Evolutionary conservation across 1,140 invertebrate species (phyloP), one percentile per base, ranked within the genome.

Genomic region (Drosophila nigromelanica): DNA sequence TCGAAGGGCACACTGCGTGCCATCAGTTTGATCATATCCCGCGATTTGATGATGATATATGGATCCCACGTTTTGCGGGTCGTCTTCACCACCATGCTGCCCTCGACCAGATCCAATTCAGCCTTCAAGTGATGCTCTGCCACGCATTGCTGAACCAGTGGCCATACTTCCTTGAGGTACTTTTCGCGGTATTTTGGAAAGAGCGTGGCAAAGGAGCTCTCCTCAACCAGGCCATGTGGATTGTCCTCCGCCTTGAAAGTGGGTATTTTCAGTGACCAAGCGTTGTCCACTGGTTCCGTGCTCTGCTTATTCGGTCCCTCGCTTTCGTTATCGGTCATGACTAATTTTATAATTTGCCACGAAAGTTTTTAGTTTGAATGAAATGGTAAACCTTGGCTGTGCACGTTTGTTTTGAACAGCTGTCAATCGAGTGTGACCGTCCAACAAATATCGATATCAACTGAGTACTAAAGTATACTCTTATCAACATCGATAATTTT

Each of bases 11-110:
- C 98, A 92, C 98, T 99, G 80, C 99, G 93, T 2, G 98, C 97
- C 64, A 99, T 91, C 3, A 99, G 92, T 92, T 99, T 99, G 64
- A 99, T 97, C 92, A 99, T 94, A 92, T 99, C 99, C 73, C 98
- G 94, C 7, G 98, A 97, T 93, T 99, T 99, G 7, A 99, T 94
- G 47, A 99, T 98, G 45, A 99, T 97, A 76, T 97, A 99, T 0
- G 99, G 99, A 94, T 99, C 99, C 97, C 97, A 99, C 2, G 98
- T 99, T 93, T 99, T 99, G 54, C 98, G 94, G 0, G 98, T 99
- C 0, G 99, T 99, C 91, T 94, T 94, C 0, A 99, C 99, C 6
- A 95, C 96, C 96, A 99, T 98, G 76, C 96, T 95, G 52, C 99
- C 99, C 94, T 99, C 98, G 3, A 99, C 93, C 0, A 99, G 92